phyloP scores from a whole-genome alignment of 2,888 invertebrate genomes.

The Petrophora chlorosata region DNA sequence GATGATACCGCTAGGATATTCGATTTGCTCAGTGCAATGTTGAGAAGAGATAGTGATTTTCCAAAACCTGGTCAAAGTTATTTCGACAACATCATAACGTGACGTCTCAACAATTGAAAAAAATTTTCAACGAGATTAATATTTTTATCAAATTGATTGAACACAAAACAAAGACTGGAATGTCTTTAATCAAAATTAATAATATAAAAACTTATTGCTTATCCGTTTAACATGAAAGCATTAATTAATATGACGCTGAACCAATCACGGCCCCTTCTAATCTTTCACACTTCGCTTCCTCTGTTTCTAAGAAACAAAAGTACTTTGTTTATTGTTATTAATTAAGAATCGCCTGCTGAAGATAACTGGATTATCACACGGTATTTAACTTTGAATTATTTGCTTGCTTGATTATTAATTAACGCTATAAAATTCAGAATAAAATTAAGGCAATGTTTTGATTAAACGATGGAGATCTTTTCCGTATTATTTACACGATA shows the following conservation, averaged over 20 bases:
- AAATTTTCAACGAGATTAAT: too few relatives aligned
- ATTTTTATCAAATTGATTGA: background rate
- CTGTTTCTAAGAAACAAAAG: slow-evolving; percentile 38
- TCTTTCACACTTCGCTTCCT: slow-evolving; percentile 63
- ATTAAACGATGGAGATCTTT: too few relatives aligned
- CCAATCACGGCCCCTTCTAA: slow-evolving; percentile 63
- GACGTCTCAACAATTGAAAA: too few relatives aligned
- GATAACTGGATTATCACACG: slow-evolving; percentile 71
- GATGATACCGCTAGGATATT: too few relatives aligned
- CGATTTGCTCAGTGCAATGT: too few relatives aligned
- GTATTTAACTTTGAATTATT: slow-evolving; percentile 63
- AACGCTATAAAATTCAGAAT: too few relatives aligned
- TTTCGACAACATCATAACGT: too few relatives aligned
- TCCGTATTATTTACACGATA: too few relatives aligned
- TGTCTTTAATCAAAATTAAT: slow-evolving; percentile 10
- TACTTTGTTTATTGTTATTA: slow-evolving; percentile 69
- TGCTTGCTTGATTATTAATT: slow-evolving; percentile 35
- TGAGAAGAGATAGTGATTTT: too few relatives aligned
- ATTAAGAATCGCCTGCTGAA: slow-evolving; percentile 64
- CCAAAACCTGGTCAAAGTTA: too few relatives aligned
- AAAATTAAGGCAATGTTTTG: background rate
- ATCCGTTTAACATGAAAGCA: slow-evolving; percentile 36
- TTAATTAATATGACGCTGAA: slow-evolving; percentile 36
- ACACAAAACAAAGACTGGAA: background rate
- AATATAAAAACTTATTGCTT: slow-evolving; percentile 33